Percentiles rank a stretch among this genome's conserved stretches.
phyloP scores from a whole-genome alignment of 1,140 invertebrate species.

The Vollenhovia emeryi region DNA sequence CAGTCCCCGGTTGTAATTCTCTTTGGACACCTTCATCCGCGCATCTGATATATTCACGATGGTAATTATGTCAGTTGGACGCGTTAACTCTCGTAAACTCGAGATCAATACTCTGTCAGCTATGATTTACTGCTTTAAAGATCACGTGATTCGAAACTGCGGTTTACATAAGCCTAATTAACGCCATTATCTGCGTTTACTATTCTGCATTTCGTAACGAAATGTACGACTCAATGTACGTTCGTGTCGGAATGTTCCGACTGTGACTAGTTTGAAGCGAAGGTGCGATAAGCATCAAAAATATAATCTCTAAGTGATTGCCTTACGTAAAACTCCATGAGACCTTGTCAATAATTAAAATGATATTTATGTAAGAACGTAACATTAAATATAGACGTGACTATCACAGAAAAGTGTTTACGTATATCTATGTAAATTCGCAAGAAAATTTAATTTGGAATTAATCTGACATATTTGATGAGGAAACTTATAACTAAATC shows the following conservation, averaged over 20 bases:
- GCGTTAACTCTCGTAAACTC: constrained; percentile 16
- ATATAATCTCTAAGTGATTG: neutral
- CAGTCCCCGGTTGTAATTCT: constrained; percentile 60
- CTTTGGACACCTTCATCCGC: constrained; percentile 64
- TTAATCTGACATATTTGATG: constrained; percentile 1
- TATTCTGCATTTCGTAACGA: constrained; percentile 32
- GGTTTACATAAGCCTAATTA: constrained; percentile 41
- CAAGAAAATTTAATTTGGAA: neutral
- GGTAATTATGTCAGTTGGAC: constrained; percentile 62
- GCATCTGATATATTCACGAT: constrained; percentile 37
- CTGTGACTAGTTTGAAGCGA: neutral
- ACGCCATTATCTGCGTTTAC: constrained; percentile 43
- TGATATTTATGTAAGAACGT: neutral
- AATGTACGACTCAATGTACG: neutral
- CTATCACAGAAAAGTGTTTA: constrained; percentile 16
- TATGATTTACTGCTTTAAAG: constrained; percentile 50
- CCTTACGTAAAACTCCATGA: neutral
- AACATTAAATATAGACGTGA: neutral
- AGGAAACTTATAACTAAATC: neutral
- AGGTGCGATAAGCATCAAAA: neutral
- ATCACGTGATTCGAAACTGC: constrained; percentile 10
- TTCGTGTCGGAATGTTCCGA: neutral
- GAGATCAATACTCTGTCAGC: constrained; percentile 29
- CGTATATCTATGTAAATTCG: neutral
- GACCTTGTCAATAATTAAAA: constrained; percentile 8